phyloP scores from a whole-genome alignment of 2,888 invertebrate species.

The Eupithecia vulgata region DNA sequence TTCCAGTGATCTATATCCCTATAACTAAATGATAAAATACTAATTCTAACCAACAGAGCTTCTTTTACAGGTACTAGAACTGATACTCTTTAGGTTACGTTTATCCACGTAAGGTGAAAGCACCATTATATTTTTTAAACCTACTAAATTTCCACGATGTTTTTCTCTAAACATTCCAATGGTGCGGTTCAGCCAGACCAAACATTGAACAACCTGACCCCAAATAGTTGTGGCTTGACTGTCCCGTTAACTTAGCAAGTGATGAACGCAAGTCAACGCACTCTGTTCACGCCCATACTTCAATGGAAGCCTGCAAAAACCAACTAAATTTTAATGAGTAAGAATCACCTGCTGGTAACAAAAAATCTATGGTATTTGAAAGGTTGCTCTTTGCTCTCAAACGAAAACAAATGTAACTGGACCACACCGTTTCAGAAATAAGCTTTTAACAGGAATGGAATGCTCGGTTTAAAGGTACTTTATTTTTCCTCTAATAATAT shows the following conservation, averaged over 20 bases:
- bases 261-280: slow-evolving; percentile 28
- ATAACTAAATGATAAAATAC: no score
- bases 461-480: not conserved
- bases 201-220: slow-evolving; percentile 6
- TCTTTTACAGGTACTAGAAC: no score
- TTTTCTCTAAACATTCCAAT: slow-evolving; percentile 2
- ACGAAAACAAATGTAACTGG: slow-evolving; percentile 1
- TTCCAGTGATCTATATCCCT: no score
- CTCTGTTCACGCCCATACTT: slow-evolving; percentile 18
- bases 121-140: not conserved
- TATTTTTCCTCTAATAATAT: not conserved
- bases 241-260: slow-evolving; percentile 19
- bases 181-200: not conserved
- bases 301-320: slow-evolving; percentile 9
- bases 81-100: not conserved
- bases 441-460: not conserved
- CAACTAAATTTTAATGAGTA: slow-evolving; percentile 1
- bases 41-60: no score
- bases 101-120: not conserved
- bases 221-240: not conserved
- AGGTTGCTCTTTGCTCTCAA: slow-evolving; percentile 2
- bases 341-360: slow-evolving; percentile 5
- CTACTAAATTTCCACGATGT: not conserved
- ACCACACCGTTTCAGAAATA: not conserved
- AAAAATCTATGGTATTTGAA: not conserved